Evolutionary conservation across 2,797 vertebrate species (phyloP).

Genomic region (Falco berigora): DNA sequence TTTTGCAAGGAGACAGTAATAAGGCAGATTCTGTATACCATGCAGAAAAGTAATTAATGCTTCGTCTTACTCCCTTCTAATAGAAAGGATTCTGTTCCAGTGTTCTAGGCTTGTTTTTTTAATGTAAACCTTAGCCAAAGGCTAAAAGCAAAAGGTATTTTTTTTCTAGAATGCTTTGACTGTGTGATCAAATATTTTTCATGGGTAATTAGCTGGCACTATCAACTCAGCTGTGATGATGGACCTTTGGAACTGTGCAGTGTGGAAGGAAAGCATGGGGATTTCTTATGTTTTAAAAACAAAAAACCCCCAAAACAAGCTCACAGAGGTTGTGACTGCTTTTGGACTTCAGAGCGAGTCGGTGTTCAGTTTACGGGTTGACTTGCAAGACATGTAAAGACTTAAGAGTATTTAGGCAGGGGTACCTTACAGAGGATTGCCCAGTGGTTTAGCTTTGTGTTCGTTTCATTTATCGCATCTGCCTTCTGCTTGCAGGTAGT

Average conservation of each 20-base stretch:
- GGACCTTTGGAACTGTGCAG: neutral
- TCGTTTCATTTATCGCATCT: neutral
- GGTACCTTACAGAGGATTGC: neutral
- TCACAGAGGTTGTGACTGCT: neutral
- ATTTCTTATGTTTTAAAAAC: neutral
- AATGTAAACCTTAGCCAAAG: neutral
- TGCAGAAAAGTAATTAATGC: neutral
- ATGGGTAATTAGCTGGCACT: neutral
- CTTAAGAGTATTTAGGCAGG: neutral
- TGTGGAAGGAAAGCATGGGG: neutral
- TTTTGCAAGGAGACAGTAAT: neutral
- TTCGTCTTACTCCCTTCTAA: neutral
- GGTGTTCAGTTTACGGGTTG: neutral
- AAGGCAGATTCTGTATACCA: neutral
- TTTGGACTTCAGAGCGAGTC: neutral
- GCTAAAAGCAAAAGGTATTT: neutral
- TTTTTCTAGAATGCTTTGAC: neutral
- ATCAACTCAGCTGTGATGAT: neutral
- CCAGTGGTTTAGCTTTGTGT: neutral
- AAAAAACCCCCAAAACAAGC: neutral
- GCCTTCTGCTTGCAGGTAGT: slow-evolving; percentile 80
- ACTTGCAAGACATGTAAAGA: neutral
- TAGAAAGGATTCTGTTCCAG: neutral
- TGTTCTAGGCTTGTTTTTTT: neutral
- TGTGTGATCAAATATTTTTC: neutral